Evolutionary conservation across 2,797 vertebrate species (phyloP).

Genomic region (Pteronotus mesoamericanus): DNA sequence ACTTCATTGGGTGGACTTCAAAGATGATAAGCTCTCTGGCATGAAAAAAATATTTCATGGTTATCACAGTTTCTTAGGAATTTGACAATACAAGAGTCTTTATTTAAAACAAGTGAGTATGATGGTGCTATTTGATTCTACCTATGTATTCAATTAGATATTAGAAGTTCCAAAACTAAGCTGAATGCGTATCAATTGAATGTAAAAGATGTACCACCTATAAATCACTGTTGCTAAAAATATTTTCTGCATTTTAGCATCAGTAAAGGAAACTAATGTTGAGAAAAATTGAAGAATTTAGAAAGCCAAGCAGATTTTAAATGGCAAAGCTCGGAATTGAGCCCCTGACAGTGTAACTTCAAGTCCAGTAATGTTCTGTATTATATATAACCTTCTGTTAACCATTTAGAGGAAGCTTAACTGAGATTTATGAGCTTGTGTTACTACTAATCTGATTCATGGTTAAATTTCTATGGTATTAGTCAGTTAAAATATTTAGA

Average conservation of each 20-base stretch:
- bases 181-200: neutral
- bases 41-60: slow-evolving; percentile 16
- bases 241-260: neutral
- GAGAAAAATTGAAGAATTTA: neutral
- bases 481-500: neutral
- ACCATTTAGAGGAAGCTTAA: neutral
- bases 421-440: neutral
- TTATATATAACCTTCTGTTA: neutral
- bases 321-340: neutral
- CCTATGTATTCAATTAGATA: neutral
- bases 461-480: neutral
- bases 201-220: neutral
- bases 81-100: neutral
- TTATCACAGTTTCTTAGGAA: neutral
- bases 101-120: slow-evolving; percentile 10
- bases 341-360: neutral
- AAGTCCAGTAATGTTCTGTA: neutral
- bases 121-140: neutral
- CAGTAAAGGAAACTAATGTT: neutral
- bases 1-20: neutral
- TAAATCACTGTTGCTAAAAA: neutral
- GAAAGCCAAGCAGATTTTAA: neutral
- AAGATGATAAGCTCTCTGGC: neutral
- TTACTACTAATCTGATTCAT: neutral
- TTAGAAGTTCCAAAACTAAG: slow-evolving; percentile 12